A percentile compares a stretch with the other conserved stretches of the same genome.
phyloP scores from a whole-genome alignment of 2,113 vertebrate genomes.

The Amphilophus citrinellus region DNA sequence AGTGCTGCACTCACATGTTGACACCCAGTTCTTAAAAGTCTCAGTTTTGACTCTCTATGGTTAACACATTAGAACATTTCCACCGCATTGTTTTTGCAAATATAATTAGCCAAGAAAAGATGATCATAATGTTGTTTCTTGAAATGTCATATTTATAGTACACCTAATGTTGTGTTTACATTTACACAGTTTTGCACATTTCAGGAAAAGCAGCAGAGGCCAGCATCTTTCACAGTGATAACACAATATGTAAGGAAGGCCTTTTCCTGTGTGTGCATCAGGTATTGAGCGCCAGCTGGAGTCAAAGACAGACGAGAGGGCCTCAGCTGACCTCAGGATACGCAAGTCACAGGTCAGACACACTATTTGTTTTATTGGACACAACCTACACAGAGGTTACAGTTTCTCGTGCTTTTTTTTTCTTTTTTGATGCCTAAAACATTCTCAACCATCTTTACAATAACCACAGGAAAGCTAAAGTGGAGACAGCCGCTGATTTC shows the following conservation, averaged over 20 bases:
- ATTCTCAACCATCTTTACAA: background rate
- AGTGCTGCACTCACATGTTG: no score
- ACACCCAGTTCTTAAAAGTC: no score
- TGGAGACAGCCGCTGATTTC: background rate
- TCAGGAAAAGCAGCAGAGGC: background rate
- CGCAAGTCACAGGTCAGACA: slow-evolving; percentile 91
- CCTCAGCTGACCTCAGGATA: slow-evolving; percentile 91
- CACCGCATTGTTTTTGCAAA: background rate
- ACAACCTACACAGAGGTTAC: background rate
- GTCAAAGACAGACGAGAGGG: slow-evolving; percentile 80
- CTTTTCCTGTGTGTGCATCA: slow-evolving; percentile 24
- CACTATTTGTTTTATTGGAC: background rate
- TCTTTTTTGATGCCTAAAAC: background rate
- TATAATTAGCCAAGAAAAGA: background rate
- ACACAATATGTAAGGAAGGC: no score
- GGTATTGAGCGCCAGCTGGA: slow-evolving; percentile 81
- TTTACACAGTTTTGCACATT: no score
- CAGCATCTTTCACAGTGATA: no score
- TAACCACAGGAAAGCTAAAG: no score
- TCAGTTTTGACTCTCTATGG: background rate
- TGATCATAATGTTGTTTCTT: background rate
- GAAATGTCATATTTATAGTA: no score
- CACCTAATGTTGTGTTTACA: no score
- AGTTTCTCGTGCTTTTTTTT: no score
- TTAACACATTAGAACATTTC: background rate